These are phyloP conservation scores for Ictidomys tridecemlineatus DNA, from an alignment of 2,113 vertebrate species.

Conservation along the genomic window DNA sequence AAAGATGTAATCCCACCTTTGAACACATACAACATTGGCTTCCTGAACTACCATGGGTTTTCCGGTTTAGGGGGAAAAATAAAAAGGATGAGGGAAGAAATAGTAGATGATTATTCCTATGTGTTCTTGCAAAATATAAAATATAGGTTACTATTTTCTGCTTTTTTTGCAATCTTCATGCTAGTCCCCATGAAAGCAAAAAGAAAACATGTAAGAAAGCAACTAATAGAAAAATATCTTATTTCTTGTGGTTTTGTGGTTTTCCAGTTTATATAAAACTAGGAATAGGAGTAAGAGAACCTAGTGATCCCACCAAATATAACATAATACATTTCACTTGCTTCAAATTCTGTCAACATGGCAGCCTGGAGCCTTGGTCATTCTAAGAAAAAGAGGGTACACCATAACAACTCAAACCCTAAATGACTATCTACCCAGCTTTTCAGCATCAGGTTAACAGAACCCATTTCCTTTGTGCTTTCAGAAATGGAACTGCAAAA, in stretches of 20 bases:
- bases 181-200: not conserved
- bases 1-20: conserved; percentile 81
- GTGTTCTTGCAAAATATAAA: conserved; percentile 77
- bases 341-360: not conserved
- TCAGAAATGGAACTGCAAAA: not conserved
- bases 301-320: no score
- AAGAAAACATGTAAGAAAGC: not conserved
- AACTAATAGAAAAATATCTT: conserved; percentile 10
- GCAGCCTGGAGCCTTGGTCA: not conserved
- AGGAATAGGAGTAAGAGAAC: not conserved
- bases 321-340: not conserved
- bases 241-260: conserved; percentile 48
- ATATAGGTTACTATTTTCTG: conserved; percentile 48
- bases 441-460: not conserved
- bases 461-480: not conserved
- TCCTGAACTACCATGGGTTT: conserved; percentile 65
- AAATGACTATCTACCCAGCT: not conserved
- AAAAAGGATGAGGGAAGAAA: conserved; percentile 30
- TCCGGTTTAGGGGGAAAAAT: not conserved
- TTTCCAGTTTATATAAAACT: not conserved
- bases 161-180: not conserved
- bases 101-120: conserved; percentile 78
- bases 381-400: not conserved
- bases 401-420: not conserved
- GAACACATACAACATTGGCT: conserved; percentile 70